phyloP scores from a whole-genome alignment of 2,113 vertebrate genomes.

The Acinonyx jubatus region DNA sequence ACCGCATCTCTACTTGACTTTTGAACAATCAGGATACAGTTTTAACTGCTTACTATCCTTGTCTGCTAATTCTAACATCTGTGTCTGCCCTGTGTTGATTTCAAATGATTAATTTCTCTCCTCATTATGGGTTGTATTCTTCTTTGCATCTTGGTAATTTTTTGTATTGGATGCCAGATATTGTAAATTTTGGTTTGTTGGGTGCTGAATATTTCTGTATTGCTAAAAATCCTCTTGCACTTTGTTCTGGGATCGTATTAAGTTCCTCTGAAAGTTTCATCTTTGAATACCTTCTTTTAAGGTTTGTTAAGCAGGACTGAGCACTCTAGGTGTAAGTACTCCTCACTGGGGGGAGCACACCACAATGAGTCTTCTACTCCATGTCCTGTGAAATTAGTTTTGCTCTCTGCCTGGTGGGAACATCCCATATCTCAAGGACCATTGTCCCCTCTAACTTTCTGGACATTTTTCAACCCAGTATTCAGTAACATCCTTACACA shows the following conservation, averaged over 20 bases:
- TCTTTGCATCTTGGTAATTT: neutral
- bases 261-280: neutral
- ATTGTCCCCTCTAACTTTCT: neutral
- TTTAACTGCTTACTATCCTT: neutral
- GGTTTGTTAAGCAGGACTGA: neutral
- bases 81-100: neutral
- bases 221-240: neutral
- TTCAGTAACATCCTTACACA: neutral
- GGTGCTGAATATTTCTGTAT: neutral
- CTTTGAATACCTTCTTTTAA: neutral
- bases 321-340: neutral
- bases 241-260: neutral
- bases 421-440: neutral
- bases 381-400: neutral
- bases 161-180: neutral
- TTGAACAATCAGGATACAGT: neutral
- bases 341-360: neutral
- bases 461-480: too few species aligned
- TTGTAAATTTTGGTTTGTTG: neutral
- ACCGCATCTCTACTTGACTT: neutral
- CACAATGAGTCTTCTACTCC: too few species aligned
- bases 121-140: neutral
- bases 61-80: neutral
- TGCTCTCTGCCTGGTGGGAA: neutral
- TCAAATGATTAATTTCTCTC: neutral